Percentiles rank a stretch among this genome's conserved stretches.
Evolutionary conservation across 2,797 vertebrate genomes (phyloP).

Genomic region (Mico argentatus): DNA sequence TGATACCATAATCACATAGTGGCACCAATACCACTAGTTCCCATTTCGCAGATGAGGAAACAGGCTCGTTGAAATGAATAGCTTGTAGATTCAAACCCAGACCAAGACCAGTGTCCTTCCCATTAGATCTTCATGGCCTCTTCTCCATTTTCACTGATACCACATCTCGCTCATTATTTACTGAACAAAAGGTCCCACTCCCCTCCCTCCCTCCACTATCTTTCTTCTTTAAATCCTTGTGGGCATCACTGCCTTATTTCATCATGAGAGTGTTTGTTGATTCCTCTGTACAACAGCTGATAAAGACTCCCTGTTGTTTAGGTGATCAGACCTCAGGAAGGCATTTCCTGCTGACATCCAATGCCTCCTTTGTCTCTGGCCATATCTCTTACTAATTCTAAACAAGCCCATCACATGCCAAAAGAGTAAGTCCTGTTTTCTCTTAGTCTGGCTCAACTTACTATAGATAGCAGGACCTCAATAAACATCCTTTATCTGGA

Average conservation of each 20-base stretch:
- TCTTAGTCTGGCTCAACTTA: conserved; percentile 51
- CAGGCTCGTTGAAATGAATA: not conserved
- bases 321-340: not conserved
- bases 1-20: not conserved
- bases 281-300: not conserved
- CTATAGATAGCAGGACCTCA: conserved; percentile 44
- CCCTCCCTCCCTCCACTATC: not conserved
- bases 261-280: not conserved
- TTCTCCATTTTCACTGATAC: not conserved
- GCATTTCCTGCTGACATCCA: not conserved
- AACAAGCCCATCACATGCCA: not conserved
- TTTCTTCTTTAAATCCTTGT: not conserved
- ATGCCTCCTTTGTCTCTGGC: not conserved
- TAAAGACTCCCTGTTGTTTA: not conserved
- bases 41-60: not conserved
- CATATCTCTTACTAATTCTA: conserved; percentile 16
- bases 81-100: not conserved
- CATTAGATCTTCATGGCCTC: not conserved
- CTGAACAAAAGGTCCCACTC: not conserved
- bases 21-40: not conserved
- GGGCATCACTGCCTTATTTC: not conserved
- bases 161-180: not conserved
- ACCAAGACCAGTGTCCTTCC: not conserved
- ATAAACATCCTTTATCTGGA: conserved; percentile 60
- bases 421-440: not conserved